Evolutionary conservation across 1,140 invertebrate genomes (phyloP).

Genomic region (Asbolus verrucosus): DNA sequence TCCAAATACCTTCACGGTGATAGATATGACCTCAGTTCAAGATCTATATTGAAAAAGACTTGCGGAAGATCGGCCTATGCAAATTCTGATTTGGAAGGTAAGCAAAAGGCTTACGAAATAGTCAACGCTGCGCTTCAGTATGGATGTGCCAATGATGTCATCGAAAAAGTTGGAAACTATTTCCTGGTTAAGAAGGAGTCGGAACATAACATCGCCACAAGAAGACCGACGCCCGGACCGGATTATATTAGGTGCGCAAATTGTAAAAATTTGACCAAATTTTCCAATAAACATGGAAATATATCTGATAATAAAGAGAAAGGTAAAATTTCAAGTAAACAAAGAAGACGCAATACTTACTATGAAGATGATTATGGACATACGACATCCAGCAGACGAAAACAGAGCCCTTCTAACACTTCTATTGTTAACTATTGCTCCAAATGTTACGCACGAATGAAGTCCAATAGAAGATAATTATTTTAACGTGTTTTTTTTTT

Average conservation of each 20-base stretch:
- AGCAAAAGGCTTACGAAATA: slow-evolving; percentile 14
- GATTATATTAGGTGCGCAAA: not conserved
- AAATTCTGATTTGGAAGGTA: not conserved
- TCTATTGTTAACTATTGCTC: slow-evolving; percentile 8
- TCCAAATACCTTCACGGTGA: not conserved
- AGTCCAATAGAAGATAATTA: slow-evolving; percentile 14
- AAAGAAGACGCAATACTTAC: not conserved
- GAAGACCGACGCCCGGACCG: slow-evolving; percentile 13
- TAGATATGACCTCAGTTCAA: not conserved
- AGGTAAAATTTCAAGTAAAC: slow-evolving; percentile 4
- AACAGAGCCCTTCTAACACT: not conserved
- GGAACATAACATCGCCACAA: not conserved
- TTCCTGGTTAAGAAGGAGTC: not conserved
- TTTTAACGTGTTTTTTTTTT: slow-evolving; percentile 3
- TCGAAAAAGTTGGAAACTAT: slow-evolving; percentile 13
- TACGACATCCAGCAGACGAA: not conserved
- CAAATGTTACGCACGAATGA: slow-evolving; percentile 14
- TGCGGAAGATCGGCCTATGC: not conserved
- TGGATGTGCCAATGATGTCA: slow-evolving; percentile 13
- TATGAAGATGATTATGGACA: slow-evolving; percentile 15
- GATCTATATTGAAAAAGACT: not conserved
- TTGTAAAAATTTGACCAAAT: slow-evolving; percentile 17
- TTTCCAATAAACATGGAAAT: not conserved
- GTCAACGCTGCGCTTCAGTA: slow-evolving; percentile 3
- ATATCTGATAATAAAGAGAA: not conserved